Evolutionary conservation across 2,797 vertebrate genomes (phyloP), one percentile per base, ranked within the genome.

Genomic region (Anolis apletophallus): DNA sequence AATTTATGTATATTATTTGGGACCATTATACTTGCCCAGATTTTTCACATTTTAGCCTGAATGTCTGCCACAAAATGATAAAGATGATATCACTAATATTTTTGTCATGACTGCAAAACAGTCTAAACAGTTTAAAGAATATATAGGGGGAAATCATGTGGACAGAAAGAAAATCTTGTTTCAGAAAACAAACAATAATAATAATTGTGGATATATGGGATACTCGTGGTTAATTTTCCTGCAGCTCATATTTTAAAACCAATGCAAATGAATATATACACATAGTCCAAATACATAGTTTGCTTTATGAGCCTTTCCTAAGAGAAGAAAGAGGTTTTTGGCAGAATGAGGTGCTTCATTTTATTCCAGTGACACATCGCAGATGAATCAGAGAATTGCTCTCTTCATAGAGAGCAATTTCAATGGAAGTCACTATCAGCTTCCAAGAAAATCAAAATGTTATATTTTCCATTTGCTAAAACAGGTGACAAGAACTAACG

Each of bases 291-390:
- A 75, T 80, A 21, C 21, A 50, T 80, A 21, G 32, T 61, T 64
- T 7, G 75, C 50, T 78, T 88, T 23, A 84, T 73, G 2, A 57
- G 40, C 21, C n/a, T 64, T 72, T 72, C 36, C 81, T 71, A 50
- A 50, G 52, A 52, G 72, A 76, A 40, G 72, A 14, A 85, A 36
- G 7, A 74, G 29, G 32, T 34, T 61, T 80, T n/a, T 83, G 54
- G 72, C 64, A 81, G 17, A 88, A 88, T 77, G 26, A 84, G 40
- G 14, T 69, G 23, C 26, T 83, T 79, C 61, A 57, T 79, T 88
- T 80, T 83, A 83, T 83, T 13, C n/a, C 29, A 52, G 4, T 75
- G 77, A 52, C 52, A 71, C 36, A 80, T 52, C 61, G 67, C 32
- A 80, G 77, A 76, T 26, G 54, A 80, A 80, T 3, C 69, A 74